Percentiles rank a stretch among this genome's conserved stretches.
phyloP scores from a whole-genome alignment of 2,888 invertebrate genomes.

The Nebria salina region DNA sequence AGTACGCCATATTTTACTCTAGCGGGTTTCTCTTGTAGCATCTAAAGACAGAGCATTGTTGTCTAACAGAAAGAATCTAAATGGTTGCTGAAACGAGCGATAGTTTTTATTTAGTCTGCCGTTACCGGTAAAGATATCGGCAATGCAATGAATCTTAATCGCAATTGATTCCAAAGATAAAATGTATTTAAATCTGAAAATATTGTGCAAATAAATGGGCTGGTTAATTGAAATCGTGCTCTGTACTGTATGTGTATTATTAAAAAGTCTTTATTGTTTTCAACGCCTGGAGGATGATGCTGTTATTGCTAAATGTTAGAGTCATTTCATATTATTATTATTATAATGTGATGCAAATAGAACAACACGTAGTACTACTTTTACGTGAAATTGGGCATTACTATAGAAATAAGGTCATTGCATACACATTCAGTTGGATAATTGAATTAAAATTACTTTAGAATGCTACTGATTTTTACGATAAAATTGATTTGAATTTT shows the following conservation, averaged over 20 bases:
- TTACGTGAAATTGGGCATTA: slow-evolving; percentile 14
- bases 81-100: not conserved
- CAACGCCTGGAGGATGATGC: slow-evolving; percentile 31
- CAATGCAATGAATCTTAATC: not conserved
- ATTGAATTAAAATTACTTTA: slow-evolving; percentile 46
- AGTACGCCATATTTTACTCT: not conserved
- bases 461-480: slow-evolving; percentile 29
- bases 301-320: slow-evolving; percentile 10
- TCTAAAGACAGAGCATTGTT: not conserved
- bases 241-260: slow-evolving; percentile 32
- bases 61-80: not conserved
- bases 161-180: not conserved
- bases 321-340: not conserved
- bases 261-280: slow-evolving; percentile 43
- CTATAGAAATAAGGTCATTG: slow-evolving; percentile 3
- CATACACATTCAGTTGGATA: slow-evolving; percentile 5
- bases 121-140: not conserved
- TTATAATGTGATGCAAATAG: slow-evolving; percentile 7
- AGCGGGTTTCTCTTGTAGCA: not conserved
- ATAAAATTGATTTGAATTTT: not conserved
- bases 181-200: not conserved
- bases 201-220: not conserved
- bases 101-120: not conserved
- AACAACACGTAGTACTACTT: not conserved
- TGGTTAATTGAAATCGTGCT: slow-evolving; percentile 41